Base-by-base conservation (phyloP, 2,113 vertebrate species). In the Sterrhoptilus dennistouni region DNA sequence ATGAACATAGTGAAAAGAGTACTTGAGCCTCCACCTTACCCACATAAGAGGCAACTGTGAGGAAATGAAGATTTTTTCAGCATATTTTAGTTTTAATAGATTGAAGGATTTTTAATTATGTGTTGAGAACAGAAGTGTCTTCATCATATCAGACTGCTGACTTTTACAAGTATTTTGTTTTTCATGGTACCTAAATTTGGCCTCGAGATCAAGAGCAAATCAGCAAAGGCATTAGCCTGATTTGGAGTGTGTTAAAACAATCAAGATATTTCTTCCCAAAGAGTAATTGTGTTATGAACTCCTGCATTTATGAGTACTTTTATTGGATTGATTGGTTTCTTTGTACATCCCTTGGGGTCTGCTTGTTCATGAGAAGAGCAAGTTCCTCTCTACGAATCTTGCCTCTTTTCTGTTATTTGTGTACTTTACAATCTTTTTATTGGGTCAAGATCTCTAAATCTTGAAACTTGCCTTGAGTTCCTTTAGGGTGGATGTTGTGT, bases 211-310 rank as follows among this genome's bases (percentile, higher is more conserved):
- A 81, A n/a, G 14, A 68, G 16, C 35, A 90, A 80, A 17, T 91
- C 44, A 31, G 3, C 0, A 0, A 56, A 8, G 45, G 3, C 27
- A 40, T 82, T 6, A 3, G 5, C 27, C 0, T 38, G n/a, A 27
- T 53, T 65, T 61, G 15, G 14, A n/a, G 15, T 33, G 22, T 53
- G 5, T 60, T 72, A 76, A 64, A 91, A 65, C 10, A 36, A n/a
- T 36, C 21, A 85, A 38, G 40, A 56, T 1, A 0, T 64, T 89
- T 91, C 33, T 21, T 84, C 19, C 8, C 12, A 52, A 27, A 49
- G 15, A 65, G 13, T 54, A 85, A 40, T 23, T 66, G 8, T 52
- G 5, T 57, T 80, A 53, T 16, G 19, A 64, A 68, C 5, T 87
- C 12, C 40, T 84, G 38, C 21, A n/a, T n/a, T 91, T 75, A 18